These are phyloP conservation scores for Tautogolabrus adspersus DNA, from an alignment of 2,113 vertebrate species.

Conservation along the genomic window DNA sequence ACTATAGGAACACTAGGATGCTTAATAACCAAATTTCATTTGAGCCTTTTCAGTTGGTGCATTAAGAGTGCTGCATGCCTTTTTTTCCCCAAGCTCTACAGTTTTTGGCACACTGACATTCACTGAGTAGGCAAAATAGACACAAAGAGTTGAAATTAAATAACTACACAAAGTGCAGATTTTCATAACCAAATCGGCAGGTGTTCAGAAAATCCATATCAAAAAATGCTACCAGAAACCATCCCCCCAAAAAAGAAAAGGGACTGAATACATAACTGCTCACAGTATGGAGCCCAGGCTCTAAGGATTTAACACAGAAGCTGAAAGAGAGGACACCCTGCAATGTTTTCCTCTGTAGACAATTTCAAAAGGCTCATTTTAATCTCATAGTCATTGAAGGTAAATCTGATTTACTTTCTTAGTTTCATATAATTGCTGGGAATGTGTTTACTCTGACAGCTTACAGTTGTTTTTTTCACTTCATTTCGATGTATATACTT, in stretches of 20 bases:
- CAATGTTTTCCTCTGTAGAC: conserved; percentile 53
- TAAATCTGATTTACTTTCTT: neutral
- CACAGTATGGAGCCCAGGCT: conserved; percentile 5
- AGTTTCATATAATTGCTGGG: conserved; percentile 44
- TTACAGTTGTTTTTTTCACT: neutral
- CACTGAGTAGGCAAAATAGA: conserved; percentile 13
- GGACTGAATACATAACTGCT: conserved; percentile 22
- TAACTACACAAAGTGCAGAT: neutral
- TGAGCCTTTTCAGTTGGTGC: neutral
- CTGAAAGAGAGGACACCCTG: conserved; percentile 46
- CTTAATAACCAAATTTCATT: neutral
- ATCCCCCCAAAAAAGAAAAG: neutral
- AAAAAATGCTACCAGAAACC: conserved; percentile 8
- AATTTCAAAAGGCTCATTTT: conserved; percentile 55
- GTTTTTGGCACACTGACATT: neutral
- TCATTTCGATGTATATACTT: conserved; percentile 12
- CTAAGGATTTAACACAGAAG: conserved; percentile 39
- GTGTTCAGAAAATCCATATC: neutral
- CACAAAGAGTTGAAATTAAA: conserved; percentile 35
- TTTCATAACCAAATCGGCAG: neutral
- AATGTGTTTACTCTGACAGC: conserved; percentile 4
- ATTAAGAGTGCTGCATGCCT: neutral
- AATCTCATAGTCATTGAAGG: conserved; percentile 56
- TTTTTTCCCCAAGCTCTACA: neutral
- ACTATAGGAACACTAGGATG: neutral